Evolutionary conservation across 1,140 invertebrate species (phyloP), one percentile per base, ranked within the genome.

Genomic region (Brachionus rotundiformis): DNA sequence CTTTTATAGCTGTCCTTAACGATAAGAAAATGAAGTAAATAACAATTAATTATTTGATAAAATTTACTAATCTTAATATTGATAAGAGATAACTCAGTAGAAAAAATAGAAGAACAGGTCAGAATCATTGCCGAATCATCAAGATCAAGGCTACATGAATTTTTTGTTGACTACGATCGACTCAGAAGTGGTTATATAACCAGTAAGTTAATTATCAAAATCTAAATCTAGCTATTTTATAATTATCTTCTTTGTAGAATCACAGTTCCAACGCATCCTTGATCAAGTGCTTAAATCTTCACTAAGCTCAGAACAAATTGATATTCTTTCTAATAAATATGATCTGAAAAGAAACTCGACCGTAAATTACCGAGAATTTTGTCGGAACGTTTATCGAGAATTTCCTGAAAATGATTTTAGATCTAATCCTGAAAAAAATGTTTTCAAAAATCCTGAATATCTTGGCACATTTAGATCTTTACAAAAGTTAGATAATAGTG

Each of bases 81-180:
- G 7, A 3, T 1, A 73, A 44, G 39, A 73, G 68, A 73, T 25
- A 41, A 41, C 5, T 44, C 68, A 44, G 73, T 82, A 39, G 65
- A 83, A 27, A 83, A 84, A 29, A 82, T 88, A 27, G 85, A 87
- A 81, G 83, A 86, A 27, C 83, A 84, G 54, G 85, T 88, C 44
- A 83, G 86, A 23, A 86, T 85, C 63, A 81, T 85, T 16, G 84
- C 84, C 11, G 84, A 85, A 49, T 87, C 87, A 8, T 87, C 86
- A 76, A 77, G 87, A 63, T 85, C 88, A 16, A 82, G 87, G 73
- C 84, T 87, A 16, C 84, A 83, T 82, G 85, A 88, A 82, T 88
- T 86, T 77, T 88, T 88, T 80, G 84, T 86, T 82, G 87, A 88
- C 77, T 88, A 85, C 84, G 87, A 88, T 76, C 85, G 85, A 81